These are phyloP conservation scores for Melopsittacus undulatus DNA, from an alignment of 2,797 vertebrate genomes.

Conservation along the genomic window DNA sequence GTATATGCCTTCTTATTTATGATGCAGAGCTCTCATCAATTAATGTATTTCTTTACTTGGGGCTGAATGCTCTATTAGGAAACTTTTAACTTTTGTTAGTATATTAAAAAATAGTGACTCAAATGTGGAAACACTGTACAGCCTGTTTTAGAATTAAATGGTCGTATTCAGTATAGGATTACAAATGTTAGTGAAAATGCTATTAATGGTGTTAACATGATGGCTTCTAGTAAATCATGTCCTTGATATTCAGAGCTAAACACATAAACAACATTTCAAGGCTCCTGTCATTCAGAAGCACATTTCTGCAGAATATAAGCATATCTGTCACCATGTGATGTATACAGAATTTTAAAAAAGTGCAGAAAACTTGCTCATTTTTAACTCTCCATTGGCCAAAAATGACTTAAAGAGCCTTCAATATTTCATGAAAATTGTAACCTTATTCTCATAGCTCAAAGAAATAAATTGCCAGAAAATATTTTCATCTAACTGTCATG, in stretches of 20 bases:
- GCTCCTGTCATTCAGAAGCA: constrained; percentile 63
- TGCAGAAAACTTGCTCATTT: constrained; percentile 20
- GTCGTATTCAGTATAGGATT: constrained; percentile 9
- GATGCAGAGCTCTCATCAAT: constrained; percentile 53
- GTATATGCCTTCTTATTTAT: constrained; percentile 38
- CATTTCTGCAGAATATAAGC: constrained; percentile 64
- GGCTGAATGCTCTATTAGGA: constrained; percentile 39
- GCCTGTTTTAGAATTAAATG: constrained; percentile 18
- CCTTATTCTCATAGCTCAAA: constrained; percentile 24
- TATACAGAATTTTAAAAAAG: constrained; percentile 22
- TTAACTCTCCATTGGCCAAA: constrained; percentile 61
- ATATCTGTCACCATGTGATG: constrained; percentile 62
- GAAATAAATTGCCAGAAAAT: neutral
- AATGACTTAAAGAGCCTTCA: neutral
- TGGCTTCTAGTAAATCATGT: constrained; percentile 52
- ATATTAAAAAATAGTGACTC: neutral
- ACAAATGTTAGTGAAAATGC: constrained; percentile 54
- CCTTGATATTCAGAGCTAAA: constrained; percentile 68
- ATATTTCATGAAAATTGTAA: constrained; percentile 39
- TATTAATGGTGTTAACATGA: constrained; percentile 71
- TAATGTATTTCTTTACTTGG: constrained; percentile 42
- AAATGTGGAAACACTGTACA: neutral
- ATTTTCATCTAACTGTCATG: neutral
- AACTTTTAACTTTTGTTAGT: constrained; percentile 45
- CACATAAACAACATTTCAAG: constrained; percentile 65